phyloP scores from a whole-genome alignment of 2,888 invertebrate genomes.

The Ochropleura plecta region DNA sequence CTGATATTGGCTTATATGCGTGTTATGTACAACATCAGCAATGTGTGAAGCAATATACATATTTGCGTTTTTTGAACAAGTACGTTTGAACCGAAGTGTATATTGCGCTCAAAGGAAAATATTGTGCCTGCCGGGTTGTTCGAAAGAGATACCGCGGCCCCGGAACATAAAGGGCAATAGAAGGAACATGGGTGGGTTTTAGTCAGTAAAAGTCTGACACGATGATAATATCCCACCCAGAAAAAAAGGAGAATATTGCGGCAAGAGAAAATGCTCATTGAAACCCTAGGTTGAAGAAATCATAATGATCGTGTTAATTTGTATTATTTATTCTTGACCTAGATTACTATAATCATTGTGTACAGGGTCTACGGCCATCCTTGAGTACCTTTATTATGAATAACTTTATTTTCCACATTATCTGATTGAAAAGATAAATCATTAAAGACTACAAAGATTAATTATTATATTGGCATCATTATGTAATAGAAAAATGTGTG shows the following conservation, averaged over 20 bases:
- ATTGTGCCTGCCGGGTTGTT: too few relatives aligned
- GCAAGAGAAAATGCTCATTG: background rate
- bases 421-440: constrained; percentile 14
- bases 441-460: background rate
- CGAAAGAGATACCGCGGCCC: too few relatives aligned
- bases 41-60: background rate
- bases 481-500: background rate
- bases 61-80: background rate
- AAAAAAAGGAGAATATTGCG: background rate
- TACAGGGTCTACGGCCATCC: constrained; percentile 5
- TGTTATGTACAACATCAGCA: background rate
- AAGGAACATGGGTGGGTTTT: too few relatives aligned
- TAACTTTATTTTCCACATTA: constrained; percentile 4
- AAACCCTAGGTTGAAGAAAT: constrained; percentile 2
- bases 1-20: background rate
- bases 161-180: too few relatives aligned
- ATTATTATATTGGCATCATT: background rate
- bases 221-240: too few relatives aligned
- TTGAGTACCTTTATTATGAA: background rate
- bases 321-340: constrained; percentile 23
- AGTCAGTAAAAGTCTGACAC: too few relatives aligned
- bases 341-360: constrained; percentile 22
- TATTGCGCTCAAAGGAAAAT: background rate
- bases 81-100: too few relatives aligned
- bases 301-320: constrained; percentile 11